A percentile compares a stretch with the other conserved stretches of the same genome.
Conservation (phyloP, 2,888 invertebrate species). For the Teleiodes luculella region DNA sequence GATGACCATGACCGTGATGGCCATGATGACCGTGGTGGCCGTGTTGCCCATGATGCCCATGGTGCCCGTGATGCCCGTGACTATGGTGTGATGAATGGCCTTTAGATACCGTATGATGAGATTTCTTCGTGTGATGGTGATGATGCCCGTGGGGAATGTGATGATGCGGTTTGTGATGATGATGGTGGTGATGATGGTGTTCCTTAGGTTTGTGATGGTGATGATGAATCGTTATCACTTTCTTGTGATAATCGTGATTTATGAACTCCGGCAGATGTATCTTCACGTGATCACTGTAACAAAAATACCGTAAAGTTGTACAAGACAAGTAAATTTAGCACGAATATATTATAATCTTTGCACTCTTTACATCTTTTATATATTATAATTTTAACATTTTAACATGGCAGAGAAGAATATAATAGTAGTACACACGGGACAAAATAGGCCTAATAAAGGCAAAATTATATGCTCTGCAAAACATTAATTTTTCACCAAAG, state of each 20-base stretch:
- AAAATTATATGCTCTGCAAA: too few relatives aligned
- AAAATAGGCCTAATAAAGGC: too few relatives aligned
- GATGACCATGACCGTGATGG: constrained; percentile 25
- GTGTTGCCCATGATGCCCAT: constrained; percentile 39
- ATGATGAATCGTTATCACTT: constrained; percentile 78
- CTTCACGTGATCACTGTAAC: constrained; percentile 77
- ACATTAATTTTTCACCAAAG: too few relatives aligned
- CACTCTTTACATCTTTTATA: too few relatives aligned
- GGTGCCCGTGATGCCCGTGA: constrained; percentile 40
- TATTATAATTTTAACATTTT: too few relatives aligned
- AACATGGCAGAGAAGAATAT: too few relatives aligned
- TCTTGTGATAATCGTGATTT: constrained; percentile 79
- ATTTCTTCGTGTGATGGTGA: constrained; percentile 38
- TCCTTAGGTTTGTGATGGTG: constrained; percentile 72
- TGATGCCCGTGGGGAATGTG: constrained; percentile 50
- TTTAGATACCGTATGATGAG: constrained; percentile 37
- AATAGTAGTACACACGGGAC: too few relatives aligned
- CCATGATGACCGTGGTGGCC: too few relatives aligned
- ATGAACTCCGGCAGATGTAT: constrained; percentile 79
- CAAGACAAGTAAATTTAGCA: too few relatives aligned
- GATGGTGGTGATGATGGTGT: constrained; percentile 65
- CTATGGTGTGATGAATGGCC: constrained; percentile 23
- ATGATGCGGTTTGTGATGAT: constrained; percentile 41
- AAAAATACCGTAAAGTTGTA: too few relatives aligned
- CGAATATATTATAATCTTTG: too few relatives aligned